Evolutionary conservation across 2,888 invertebrate species (phyloP), one percentile per base, ranked within the genome.

Genomic region (Hypena proboscidalis): DNA sequence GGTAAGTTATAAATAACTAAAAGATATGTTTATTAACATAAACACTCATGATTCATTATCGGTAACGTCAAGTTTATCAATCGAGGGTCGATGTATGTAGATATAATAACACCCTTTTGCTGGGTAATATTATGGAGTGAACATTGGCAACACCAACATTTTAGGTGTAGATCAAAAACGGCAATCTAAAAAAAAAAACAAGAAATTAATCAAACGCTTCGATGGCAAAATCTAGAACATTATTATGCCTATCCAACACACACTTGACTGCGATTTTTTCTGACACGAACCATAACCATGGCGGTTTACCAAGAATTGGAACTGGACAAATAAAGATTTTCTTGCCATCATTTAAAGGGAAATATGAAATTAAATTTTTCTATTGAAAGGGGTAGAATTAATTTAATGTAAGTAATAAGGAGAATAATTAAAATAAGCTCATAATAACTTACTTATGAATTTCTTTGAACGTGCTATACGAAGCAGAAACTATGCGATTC

Each of bases 321-420:
- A 32, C 17, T 11, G 21, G 7, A 20, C 21, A 21, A 32, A 32
- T 10, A 11, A 4, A 32, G 20, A 21, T 11, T 7, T 32, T 32
- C 7, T 32, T 32, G 13, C 32, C 4, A 13, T 17, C 13, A 32
- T 32, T 31, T 32, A 32, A 8, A 10, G n/a, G 32, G 8, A 32
- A 32, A 20, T 32, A 21, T 21, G n/a, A 21, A 32, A 20, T 8
- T 10, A 4, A 7, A 22, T 21, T 33, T n/a, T 6, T 17, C 17
- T 17, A 5, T 3, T 30, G 30, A 19, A 30, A 19, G 3, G 25
- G 11, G 11, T 25, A 2, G 9, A 25, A 25, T 25, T 10, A 10
- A 7, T 19, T 19, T 17, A 17, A 4, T 17, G 3, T 17, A 17
- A 3, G 26, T 26, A n/a, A n/a, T n/a, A n/a, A n/a, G n/a, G n/a